Evolutionary conservation across 2,888 invertebrate species (phyloP).

Genomic region (Yponomeuta sedellus): DNA sequence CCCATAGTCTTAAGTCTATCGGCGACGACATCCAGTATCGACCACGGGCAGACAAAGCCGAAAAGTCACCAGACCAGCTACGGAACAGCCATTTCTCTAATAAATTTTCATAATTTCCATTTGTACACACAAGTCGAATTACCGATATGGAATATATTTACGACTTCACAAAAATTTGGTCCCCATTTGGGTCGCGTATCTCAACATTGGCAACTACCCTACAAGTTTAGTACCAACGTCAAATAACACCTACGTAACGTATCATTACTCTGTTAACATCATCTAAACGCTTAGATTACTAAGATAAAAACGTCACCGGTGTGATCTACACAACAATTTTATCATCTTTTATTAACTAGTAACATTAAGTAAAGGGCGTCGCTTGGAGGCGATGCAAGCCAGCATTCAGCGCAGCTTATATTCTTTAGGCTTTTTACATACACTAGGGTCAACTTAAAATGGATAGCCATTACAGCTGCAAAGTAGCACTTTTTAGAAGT

Average conservation of each 20-base stretch:
- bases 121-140: slow-evolving; percentile 44
- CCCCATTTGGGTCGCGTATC: slow-evolving; percentile 42
- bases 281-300: slow-evolving; percentile 53
- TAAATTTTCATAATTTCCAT: slow-evolving; percentile 48
- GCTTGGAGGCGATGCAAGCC: slow-evolving; percentile 4
- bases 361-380: slow-evolving; percentile 31
- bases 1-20: background rate
- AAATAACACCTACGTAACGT: slow-evolving; percentile 35
- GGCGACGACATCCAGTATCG: background rate
- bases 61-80: slow-evolving; percentile 36
- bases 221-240: slow-evolving; percentile 18
- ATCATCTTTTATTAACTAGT: slow-evolving; percentile 34
- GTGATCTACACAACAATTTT: slow-evolving; percentile 56
- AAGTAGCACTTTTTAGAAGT: too few relatives aligned
- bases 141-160: slow-evolving; percentile 42
- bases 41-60: background rate
- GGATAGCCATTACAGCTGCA: background rate
- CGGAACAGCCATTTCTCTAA: slow-evolving; percentile 56
- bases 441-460: background rate
- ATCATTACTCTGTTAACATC: slow-evolving; percentile 41
- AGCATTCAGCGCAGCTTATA: background rate
- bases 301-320: slow-evolving; percentile 44
- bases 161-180: slow-evolving; percentile 58
- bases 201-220: slow-evolving; percentile 25
- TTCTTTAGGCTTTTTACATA: background rate